A percentile compares a stretch with the other conserved stretches of the same genome.
Evolutionary conservation across 2,888 invertebrate species (phyloP).

Genomic region (Gonocerus acuteangulatus): DNA sequence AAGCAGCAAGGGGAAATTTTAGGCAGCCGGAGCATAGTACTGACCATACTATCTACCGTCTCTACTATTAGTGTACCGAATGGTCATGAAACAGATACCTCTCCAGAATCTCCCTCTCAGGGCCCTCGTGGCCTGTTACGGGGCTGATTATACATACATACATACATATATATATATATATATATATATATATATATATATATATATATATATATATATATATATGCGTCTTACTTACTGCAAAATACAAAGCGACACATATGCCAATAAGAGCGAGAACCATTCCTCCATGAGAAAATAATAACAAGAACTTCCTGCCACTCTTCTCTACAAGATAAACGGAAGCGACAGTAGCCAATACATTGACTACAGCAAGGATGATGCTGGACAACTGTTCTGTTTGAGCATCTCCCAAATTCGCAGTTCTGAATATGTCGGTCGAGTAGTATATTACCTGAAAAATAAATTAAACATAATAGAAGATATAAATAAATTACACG

Average conservation of each 20-base stretch:
- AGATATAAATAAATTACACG: too few relatives aligned
- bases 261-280: conserved; percentile 60
- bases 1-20: too few relatives aligned
- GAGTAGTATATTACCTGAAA: conserved; percentile 69
- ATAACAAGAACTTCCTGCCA: conserved; percentile 71
- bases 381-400: conserved; percentile 62
- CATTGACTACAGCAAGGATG: conserved; percentile 77
- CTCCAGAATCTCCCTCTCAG: too few relatives aligned
- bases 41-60: too few relatives aligned
- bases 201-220: conserved; percentile 1
- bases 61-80: too few relatives aligned
- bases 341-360: conserved; percentile 75
- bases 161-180: too few relatives aligned
- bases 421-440: conserved; percentile 66
- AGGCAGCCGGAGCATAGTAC: too few relatives aligned
- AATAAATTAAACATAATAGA: conserved; percentile 22
- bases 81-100: too few relatives aligned
- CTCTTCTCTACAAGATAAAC: conserved; percentile 70
- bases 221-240: conserved; percentile 49
- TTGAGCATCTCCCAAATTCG: conserved; percentile 53
- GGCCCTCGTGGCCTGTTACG: too few relatives aligned
- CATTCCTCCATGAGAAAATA: conserved; percentile 75
- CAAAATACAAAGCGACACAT: conserved; percentile 53
- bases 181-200: too few relatives aligned
- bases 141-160: too few relatives aligned